Evolutionary conservation across 2,888 invertebrate species (phyloP), one percentile per base, ranked within the genome.

Genomic region (Lampropteryx suffumata): DNA sequence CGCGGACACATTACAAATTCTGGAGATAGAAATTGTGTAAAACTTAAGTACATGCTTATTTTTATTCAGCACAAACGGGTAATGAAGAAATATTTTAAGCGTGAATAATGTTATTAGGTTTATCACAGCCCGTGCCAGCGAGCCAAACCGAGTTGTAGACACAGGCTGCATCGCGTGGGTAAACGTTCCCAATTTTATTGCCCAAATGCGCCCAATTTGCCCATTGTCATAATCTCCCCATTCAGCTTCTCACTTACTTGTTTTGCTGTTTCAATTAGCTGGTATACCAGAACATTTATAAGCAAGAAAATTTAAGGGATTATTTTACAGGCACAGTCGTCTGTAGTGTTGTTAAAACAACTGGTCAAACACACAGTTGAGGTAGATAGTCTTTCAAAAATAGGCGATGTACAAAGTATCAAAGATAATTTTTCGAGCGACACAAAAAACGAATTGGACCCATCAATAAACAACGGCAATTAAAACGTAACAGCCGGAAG

Each of bases 391-490:
- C 4, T 4, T 24, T n/a, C n/a, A n/a, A n/a, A n/a, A n/a, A n/a
- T n/a, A n/a, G n/a, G n/a, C n/a, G n/a, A 24, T 24, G 1, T 35
- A 34, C 37, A 47, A 49, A 44, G 26, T 36, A 32, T 57, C 55
- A 57, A 59, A 59, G 50, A 13, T 44, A 56, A 43, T 53, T 50
- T 47, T 48, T 51, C 14, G 42, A 34, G 43, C 48, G 42, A 30
- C 57, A 46, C 54, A 54, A 56, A 59, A 57, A 53, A 56, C 54
- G 56, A 62, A 56, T 59, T 59, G 57, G 51, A 51, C 32, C 56
- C 54, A 56, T 62, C 62, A 59, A 62, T 62, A 62, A 62, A 59
- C 59, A 62, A 58, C 46, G 59, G 42, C 62, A 62, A 62, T 62
- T 62, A 62, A 62, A 62, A 62, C 48, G 59, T 56, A 59, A 59